Evolutionary conservation across 1,140 invertebrate genomes (phyloP), one percentile per base, ranked within the genome.

Genomic region (Bombus confusus): DNA sequence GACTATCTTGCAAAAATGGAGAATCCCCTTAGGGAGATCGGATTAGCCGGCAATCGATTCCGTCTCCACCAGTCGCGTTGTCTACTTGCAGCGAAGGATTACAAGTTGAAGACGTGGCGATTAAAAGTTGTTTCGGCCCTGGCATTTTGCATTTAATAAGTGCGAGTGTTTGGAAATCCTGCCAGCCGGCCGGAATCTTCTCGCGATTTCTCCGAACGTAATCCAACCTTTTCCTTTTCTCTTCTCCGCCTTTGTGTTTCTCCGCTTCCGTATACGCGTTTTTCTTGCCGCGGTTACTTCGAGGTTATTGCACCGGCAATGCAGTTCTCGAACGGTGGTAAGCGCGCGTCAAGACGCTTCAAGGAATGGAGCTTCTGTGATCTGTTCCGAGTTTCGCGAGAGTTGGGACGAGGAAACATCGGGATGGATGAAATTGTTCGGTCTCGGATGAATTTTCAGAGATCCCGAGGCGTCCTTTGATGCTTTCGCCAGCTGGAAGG

Each of bases 101-200:
- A 91, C 88, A 85, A 80, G 62, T 77, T 75, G 76, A 43, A 81
- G 80, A 90, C 85, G 90, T 89, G 80, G 78, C 91, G 92, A 92
- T 92, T 92, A 91, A 92, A 90, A 89, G 91, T 92, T 92, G 89
- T 47, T 91, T 92, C 86, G 88, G 18, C 3, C 68, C 57, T 3
- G 88, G 84, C 85, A 76, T 92, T 91, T 93, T 91, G 88, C 89
- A 86, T 91, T 92, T 91, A 89, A 92, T 91, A 92, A 93, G 91
- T 90, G 87, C 91, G 52, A 84, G 80, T 71, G 82, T 82, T 83
- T 69, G 69, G 79, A 37, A 89, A 89, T 89, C 85, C 69, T 57
- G 34, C 74, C 74, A 73, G 66, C 43, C 82, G 80, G n/a, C 52
- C 57, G 43, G 31, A 74, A 66, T 66, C n/a, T 18, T 9, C 64